phyloP scores from a whole-genome alignment of 2,888 invertebrate species.

The Eudasyphora cyanicolor region DNA sequence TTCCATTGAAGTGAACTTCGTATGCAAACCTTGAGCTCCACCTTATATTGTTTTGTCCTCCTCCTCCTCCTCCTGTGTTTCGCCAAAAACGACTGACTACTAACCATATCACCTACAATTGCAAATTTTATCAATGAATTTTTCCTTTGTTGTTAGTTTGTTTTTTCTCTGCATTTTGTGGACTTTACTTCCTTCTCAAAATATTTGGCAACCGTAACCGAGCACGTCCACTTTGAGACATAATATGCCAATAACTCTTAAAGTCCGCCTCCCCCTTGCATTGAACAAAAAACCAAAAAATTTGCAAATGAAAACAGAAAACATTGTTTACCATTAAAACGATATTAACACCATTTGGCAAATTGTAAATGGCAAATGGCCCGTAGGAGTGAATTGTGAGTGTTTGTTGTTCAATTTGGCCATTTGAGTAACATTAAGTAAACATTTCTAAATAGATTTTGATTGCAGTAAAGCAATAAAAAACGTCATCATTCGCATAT shows the following conservation, averaged over 20 bases:
- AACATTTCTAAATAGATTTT: conserved; percentile 5
- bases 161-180: neutral
- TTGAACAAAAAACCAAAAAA: neutral
- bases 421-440: conserved; percentile 19
- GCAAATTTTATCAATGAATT: conserved; percentile 24
- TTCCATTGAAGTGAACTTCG: conserved; percentile 26
- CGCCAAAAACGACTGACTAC: neutral
- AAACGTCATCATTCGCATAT: neutral
- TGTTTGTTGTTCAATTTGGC: no score
- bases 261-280: neutral
- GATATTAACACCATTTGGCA: conserved; percentile 26
- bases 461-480: neutral
- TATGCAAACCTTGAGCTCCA: conserved; percentile 33
- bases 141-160: neutral
- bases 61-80: neutral
- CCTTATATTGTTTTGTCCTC: neutral
- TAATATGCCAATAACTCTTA: neutral
- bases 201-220: neutral
- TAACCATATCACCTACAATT: conserved; percentile 26
- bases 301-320: conserved; percentile 5
- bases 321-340: neutral
- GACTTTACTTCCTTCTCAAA: conserved; percentile 20
- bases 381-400: conserved; percentile 58
- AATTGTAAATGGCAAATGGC: no score
- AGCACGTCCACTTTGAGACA: neutral